Conservation (phyloP, 2,888 invertebrate genomes). For the Allygus modestus region DNA sequence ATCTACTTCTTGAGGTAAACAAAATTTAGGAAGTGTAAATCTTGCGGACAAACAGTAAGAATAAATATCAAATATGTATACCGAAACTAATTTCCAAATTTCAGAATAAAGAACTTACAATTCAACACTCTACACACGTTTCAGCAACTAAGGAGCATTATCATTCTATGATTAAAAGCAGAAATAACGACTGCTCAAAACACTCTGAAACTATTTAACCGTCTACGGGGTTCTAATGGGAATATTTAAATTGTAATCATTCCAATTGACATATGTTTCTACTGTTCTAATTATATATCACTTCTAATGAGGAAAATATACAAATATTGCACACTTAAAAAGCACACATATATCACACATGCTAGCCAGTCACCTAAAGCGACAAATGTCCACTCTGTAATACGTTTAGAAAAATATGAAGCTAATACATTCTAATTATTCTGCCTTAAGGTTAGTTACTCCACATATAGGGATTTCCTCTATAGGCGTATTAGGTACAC, state of each 20-base stretch:
- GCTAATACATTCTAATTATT: no score
- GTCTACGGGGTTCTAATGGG: conserved; percentile 14
- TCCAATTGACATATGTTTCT: background rate
- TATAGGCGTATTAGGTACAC: no score
- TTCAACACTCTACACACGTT: background rate
- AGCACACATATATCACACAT: conserved; percentile 45
- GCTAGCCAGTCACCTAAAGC: conserved; percentile 49
- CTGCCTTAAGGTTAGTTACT: no score
- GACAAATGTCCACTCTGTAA: background rate
- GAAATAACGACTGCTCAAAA: background rate
- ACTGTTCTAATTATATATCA: background rate
- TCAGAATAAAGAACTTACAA: background rate
- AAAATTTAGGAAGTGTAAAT: no score
- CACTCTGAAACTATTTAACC: background rate
- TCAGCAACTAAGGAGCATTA: background rate
- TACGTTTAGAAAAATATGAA: background rate
- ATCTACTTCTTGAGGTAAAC: no score
- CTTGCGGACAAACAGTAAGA: no score
- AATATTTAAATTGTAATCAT: background rate
- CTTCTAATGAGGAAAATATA: conserved; percentile 1
- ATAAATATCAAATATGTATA: no score
- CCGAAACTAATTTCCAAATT: no score
- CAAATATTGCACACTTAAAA: conserved; percentile 33
- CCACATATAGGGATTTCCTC: no score
- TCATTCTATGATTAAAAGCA: conserved; percentile 1